phyloP scores from a whole-genome alignment of 1,140 invertebrate species.

The Drosophila saltans region DNA sequence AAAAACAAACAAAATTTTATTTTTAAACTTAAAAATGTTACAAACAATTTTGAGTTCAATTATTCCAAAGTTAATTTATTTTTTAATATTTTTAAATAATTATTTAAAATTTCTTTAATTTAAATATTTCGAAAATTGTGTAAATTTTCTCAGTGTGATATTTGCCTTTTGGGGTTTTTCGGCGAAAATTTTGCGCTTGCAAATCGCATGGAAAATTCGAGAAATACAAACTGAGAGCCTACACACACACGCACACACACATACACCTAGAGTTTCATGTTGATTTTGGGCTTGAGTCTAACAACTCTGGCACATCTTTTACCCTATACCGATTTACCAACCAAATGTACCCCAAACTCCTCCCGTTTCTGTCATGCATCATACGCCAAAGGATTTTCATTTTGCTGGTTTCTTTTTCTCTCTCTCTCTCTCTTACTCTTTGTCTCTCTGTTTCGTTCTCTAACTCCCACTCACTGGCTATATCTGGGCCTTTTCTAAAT shows the following conservation, averaged over 20 bases:
- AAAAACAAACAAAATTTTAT: not conserved
- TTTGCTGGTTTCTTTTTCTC: conserved; percentile 45
- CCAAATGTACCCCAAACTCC: not conserved
- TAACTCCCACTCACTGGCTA: conserved; percentile 11
- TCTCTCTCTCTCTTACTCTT: conserved; percentile 21
- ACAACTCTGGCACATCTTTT: conserved; percentile 34
- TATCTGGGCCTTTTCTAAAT: conserved; percentile 55
- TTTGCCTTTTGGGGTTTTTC: conserved; percentile 54
- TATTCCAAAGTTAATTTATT: too few species aligned
- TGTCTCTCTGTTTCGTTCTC: not conserved
- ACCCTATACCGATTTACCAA: conserved; percentile 13
- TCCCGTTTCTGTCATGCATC: conserved; percentile 1
- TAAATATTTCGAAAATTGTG: not conserved
- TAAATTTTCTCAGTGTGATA: conserved; percentile 35
- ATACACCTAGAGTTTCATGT: conserved; percentile 33
- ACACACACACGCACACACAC: not conserved
- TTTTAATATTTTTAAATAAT: too few species aligned
- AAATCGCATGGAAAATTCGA: conserved; percentile 77
- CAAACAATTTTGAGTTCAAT: too few species aligned
- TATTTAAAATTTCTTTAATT: not conserved
- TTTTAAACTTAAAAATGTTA: too few species aligned
- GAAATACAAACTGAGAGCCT: conserved; percentile 31
- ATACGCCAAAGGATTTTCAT: conserved; percentile 63
- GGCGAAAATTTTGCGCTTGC: conserved; percentile 76
- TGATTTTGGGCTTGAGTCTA: conserved; percentile 69